Base-by-base conservation (phyloP, 2,797 vertebrate genomes). In the Chaetodon trifasciatus region DNA sequence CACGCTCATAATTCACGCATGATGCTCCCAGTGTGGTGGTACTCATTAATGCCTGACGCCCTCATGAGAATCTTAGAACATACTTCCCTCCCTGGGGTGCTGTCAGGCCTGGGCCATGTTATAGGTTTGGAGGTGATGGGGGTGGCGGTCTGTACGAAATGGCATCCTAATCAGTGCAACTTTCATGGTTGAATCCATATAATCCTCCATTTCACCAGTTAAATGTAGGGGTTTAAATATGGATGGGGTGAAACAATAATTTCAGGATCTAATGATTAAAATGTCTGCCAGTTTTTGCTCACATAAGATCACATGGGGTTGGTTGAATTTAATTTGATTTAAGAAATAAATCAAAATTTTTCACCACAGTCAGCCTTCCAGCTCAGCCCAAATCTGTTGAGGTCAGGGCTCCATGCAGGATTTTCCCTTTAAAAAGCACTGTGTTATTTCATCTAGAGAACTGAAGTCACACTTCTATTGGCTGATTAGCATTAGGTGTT, bases 1-100 rank as follows among this genome's bases (percentile, higher is more conserved):
- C 47, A 12, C 12, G 1, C 44, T 71, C 62, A 47, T 75, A 71
- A 78, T 86, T 77, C 75, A 72, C 50, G 73, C 58, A 67, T 74
- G 76, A 71, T 49, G 72, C 73, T 77, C 76, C 53, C 74, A 76
- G 68, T 73, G 60, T 76, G 82, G 74, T 60, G 53, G 61, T 46
- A 47, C 86, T 89, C 56, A 63, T 91, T 90, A 90, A 83, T 53
- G 62, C 49, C 76, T 60, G 74, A 23, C 23, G 64, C 79, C 74
- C 87, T 70, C 55, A 23, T 73, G 72, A 80, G 82, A 39, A 70
- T 72, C 19, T 73, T 67, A 66, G 69, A 85, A 76, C 70, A 72
- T 46, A 60, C 52, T 72, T 53, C 76, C 49, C 71, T 78, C 85
- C 76, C 76, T 1, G 3, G 49, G 71, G 74, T 23, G 78, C 65